These are phyloP conservation scores for Hemiscyllium ocellatum DNA, from an alignment of 2,113 vertebrate genomes.

Conservation along the genomic window DNA sequence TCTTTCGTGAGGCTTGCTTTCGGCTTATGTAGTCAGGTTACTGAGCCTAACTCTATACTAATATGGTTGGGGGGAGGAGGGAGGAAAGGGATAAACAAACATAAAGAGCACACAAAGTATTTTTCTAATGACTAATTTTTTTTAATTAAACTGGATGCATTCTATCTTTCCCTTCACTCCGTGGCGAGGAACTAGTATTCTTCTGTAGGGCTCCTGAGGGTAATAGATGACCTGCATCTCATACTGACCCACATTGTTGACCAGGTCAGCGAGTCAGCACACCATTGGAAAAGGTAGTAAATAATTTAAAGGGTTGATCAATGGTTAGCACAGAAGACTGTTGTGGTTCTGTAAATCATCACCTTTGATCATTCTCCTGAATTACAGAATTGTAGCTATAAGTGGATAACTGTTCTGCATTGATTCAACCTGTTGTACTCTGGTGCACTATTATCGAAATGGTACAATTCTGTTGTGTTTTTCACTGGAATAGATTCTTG, in stretches of 20 bases:
- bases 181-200: background rate
- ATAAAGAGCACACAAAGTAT: background rate
- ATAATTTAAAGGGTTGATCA: constrained; percentile 53
- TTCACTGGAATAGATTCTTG: background rate
- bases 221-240: background rate
- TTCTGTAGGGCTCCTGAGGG: background rate
- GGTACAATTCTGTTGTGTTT: background rate
- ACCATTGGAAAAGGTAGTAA: constrained; percentile 46
- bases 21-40: background rate
- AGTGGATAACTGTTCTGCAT: too few relatives aligned
- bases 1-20: background rate
- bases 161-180: background rate
- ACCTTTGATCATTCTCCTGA: constrained; percentile 41
- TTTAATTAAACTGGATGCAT: background rate
- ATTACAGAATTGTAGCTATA: background rate
- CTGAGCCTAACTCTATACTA: background rate
- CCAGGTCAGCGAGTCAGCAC: constrained; percentile 40
- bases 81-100: background rate
- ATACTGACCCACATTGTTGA: background rate
- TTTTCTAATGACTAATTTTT: background rate
- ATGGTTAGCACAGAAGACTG: constrained; percentile 45
- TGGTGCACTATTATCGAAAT: background rate
- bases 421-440: background rate
- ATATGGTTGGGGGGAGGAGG: background rate
- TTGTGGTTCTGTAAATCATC: constrained; percentile 51